Base-by-base conservation (phyloP, 1,140 invertebrate species). In the Macrostomum lignano region DNA sequence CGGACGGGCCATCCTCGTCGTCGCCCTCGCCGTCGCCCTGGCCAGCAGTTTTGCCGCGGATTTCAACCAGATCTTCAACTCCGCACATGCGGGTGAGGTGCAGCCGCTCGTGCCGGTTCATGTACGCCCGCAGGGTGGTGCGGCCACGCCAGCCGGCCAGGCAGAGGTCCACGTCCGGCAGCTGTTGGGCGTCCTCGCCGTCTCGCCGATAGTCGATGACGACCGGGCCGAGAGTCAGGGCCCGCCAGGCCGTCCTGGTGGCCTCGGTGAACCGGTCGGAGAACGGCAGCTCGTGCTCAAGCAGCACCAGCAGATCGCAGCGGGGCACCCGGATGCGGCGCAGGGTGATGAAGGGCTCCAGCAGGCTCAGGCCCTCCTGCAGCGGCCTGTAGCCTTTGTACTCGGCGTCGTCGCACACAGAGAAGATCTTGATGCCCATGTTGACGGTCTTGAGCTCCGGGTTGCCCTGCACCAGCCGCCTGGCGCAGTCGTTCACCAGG, bases 101-200 rank as follows among this genome's bases (percentile, higher is more conserved):
- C 14, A 10, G 14, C 7, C 32, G 32, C 20, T 33, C 32, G 11
- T 33, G 32, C 5, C 9, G 7, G 4, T 19, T 19, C 7, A 33
- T 9, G 17, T 33, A 33, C 15, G 24, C 22, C 9, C 32, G 22
- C 32, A 33, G 7, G 13, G 11, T 19, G 9, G 4, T 21, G 20
- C 13, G 17, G 24, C 32, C 32, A 13, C 32, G 19, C 32, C 32
- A 33, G 11, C 32, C 32, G 6, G 32, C 19, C 24, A 33, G 10
- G 7, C 22, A n/a, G 5, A 33, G 19, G 4, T 22, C 14, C 13
- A 33, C 20, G 4, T 19, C n/a, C 26, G 32, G 32, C 13, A 17
- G 14, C 4, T 25, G 11, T 5, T 33, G 7, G 24, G 4, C 7
- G 15, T n/a, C n/a, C n/a, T n/a, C 6, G 14, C 15, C 14, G 4